phyloP scores from a whole-genome alignment of 1,140 invertebrate species.

The Hestina assimilis region DNA sequence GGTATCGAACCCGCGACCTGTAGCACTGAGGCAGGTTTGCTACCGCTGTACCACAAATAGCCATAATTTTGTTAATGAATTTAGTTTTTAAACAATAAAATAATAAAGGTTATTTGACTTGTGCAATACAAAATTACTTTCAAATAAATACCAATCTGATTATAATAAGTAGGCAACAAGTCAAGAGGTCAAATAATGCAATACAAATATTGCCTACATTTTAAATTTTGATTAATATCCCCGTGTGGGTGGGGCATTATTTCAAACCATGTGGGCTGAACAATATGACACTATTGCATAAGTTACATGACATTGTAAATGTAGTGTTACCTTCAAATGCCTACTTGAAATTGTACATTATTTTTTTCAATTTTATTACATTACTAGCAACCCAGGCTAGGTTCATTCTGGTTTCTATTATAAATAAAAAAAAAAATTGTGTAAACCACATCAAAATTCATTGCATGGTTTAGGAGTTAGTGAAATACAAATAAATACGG shows the following conservation, averaged over 20 bases:
- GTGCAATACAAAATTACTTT: background rate
- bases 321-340: conserved; percentile 18
- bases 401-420: too few relatives aligned
- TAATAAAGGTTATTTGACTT: too few relatives aligned
- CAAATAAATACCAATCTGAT: background rate
- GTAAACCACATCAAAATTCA: too few relatives aligned
- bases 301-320: conserved; percentile 38
- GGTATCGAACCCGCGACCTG: too few relatives aligned
- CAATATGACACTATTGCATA: conserved; percentile 47
- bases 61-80: background rate
- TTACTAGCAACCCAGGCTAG: too few relatives aligned
- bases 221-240: conserved; percentile 38
- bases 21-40: too few relatives aligned
- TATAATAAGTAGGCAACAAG: conserved; percentile 8
- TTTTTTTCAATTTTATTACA: background rate
- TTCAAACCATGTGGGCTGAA: conserved; percentile 47
- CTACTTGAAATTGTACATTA: background rate
- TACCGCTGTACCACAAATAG: too few relatives aligned
- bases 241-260: conserved; percentile 38
- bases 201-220: conserved; percentile 30
- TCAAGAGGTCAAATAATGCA: conserved; percentile 29
- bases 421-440: too few relatives aligned
- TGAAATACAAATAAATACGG: too few relatives aligned
- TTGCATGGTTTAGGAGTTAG: too few relatives aligned
- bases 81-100: too few relatives aligned